A percentile compares a stretch with the other conserved stretches of the same genome.
Conservation (phyloP, 1,140 invertebrate genomes). For the Drosophila kohkoa region DNA sequence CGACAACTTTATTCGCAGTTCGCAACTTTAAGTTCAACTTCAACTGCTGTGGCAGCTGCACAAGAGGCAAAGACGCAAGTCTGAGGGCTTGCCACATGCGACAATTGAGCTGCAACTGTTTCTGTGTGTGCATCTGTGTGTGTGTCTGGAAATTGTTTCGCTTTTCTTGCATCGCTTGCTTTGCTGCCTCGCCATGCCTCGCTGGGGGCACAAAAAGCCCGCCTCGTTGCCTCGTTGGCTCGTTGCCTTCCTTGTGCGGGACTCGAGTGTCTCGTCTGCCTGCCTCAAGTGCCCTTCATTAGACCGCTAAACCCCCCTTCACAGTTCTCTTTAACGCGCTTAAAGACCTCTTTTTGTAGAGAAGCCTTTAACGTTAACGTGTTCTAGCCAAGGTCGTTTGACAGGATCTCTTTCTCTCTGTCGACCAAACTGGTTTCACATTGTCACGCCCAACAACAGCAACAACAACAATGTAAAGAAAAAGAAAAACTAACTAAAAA, state of each 20-base stretch:
- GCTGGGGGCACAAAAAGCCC: conserved; percentile 28
- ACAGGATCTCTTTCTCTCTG: conserved; percentile 56
- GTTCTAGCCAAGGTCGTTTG: conserved; percentile 74
- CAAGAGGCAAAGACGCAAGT: background rate
- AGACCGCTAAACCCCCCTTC: conserved; percentile 46
- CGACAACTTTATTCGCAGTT: conserved; percentile 69
- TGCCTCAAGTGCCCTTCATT: conserved; percentile 75
- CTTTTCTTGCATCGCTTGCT: conserved; percentile 27
- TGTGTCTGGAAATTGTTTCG: conserved; percentile 35
- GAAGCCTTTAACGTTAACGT: conserved; percentile 69
- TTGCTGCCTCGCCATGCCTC: conserved; percentile 17
- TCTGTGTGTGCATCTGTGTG: background rate
- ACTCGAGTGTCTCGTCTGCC: conserved; percentile 18
- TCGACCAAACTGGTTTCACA: conserved; percentile 57
- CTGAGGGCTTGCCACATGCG: background rate
- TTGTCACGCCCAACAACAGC: conserved; percentile 10
- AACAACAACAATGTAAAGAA: background rate
- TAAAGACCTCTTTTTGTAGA: conserved; percentile 19
- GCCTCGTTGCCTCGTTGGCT: conserved; percentile 1
- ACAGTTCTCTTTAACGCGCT: conserved; percentile 11
- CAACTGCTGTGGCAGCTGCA: background rate
- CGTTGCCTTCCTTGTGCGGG: conserved; percentile 21
- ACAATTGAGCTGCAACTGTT: conserved; percentile 10
- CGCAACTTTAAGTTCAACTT: background rate
- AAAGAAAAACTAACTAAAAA: too few species aligned